These are phyloP conservation scores for Ascidia mentula DNA, from an alignment of 23 tunicate genomes.

Conservation along the genomic window DNA sequence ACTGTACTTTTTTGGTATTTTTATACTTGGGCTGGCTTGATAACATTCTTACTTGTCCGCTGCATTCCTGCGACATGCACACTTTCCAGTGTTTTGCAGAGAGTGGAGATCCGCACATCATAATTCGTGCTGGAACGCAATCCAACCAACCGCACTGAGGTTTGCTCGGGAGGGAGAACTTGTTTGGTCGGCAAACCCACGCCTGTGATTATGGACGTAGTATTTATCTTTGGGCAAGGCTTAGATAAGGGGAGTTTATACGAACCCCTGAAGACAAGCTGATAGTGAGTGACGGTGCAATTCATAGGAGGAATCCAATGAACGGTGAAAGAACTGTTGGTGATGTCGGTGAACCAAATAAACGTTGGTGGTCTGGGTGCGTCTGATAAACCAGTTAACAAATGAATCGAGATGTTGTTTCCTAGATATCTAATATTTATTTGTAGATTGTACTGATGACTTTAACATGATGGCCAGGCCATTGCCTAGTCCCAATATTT, in stretches of 20 bases:
- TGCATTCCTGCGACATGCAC: constrained; percentile 20
- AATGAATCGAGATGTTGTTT: too few relatives aligned
- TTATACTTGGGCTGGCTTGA: not conserved
- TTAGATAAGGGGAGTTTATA: not conserved
- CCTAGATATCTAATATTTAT: too few relatives aligned
- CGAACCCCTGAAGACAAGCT: not conserved
- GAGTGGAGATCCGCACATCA: constrained; percentile 44
- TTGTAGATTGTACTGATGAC: too few relatives aligned
- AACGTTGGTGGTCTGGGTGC: not conserved
- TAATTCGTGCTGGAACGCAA: constrained; percentile 57
- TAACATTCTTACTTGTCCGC: constrained; percentile 44
- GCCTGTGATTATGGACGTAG: constrained; percentile 41
- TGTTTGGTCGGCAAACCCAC: constrained; percentile 58
- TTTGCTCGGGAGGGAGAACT: constrained; percentile 53
- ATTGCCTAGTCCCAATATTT: too few relatives aligned
- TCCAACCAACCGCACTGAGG: constrained; percentile 62
- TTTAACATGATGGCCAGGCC: too few relatives aligned
- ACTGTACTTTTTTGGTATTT: not conserved
- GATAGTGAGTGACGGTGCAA: not conserved
- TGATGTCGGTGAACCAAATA: not conserved
- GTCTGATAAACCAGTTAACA: too few relatives aligned
- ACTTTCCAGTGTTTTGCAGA: constrained; percentile 17
- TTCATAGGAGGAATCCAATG: not conserved
- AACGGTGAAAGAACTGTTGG: not conserved
- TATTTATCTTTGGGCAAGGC: not conserved